A percentile compares a stretch with the other conserved stretches of the same genome.
These are phyloP conservation scores for Porites lobata DNA, from an alignment of 92 coral and sea anemone genomes.

Conservation along the genomic window DNA sequence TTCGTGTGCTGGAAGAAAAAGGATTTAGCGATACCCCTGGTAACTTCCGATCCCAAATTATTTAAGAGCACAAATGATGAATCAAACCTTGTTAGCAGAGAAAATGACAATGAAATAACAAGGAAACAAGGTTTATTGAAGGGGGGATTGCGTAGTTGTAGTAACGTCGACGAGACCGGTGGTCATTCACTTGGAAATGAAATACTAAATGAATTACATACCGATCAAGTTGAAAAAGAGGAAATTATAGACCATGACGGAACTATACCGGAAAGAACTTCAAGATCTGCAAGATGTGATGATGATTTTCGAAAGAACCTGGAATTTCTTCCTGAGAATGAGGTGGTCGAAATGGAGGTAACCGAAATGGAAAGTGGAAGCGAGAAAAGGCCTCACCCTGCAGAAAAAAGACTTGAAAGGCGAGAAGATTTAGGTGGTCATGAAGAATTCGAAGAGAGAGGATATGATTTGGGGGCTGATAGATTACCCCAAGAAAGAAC, in stretches of 20 bases:
- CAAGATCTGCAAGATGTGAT: constrained; percentile 4
- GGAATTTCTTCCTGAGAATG: neutral
- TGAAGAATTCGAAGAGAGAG: neutral
- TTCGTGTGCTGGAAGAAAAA: constrained; percentile 20
- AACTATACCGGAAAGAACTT: neutral
- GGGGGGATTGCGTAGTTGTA: neutral
- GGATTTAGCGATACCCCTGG: constrained; percentile 13
- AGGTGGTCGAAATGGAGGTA: too few species aligned
- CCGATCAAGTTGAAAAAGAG: neutral
- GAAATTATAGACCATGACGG: neutral
- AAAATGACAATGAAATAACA: neutral
- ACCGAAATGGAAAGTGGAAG: too few species aligned
- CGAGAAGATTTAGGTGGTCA: neutral
- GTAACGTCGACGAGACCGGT: neutral
- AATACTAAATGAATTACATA: neutral
- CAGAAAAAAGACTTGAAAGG: neutral
- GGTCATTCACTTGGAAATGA: neutral
- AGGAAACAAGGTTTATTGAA: neutral
- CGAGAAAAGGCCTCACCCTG: neutral
- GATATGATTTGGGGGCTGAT: neutral
- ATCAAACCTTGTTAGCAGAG: neutral
- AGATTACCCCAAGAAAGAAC: neutral
- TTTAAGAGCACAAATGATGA: neutral
- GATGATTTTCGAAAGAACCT: neutral
- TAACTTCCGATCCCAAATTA: neutral